Evolutionary conservation across 2,888 invertebrate species (phyloP).

Genomic region (Encarsia formosa): DNA sequence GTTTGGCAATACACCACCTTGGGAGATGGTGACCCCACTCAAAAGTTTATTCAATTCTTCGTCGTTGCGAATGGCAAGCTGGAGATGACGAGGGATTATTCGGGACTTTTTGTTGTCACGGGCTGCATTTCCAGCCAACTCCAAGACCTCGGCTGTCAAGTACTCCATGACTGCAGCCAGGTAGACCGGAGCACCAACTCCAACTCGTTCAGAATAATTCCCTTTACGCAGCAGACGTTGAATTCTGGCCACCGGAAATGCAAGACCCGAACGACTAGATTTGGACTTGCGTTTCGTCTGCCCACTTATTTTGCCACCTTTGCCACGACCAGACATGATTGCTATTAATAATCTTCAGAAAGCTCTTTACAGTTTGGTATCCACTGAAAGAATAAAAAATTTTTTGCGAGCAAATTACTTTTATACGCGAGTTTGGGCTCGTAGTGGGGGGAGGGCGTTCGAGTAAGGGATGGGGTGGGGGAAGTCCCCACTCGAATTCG

Average conservation of each 20-base stretch:
- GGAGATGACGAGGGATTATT: conserved; percentile 68
- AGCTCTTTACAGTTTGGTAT: no score
- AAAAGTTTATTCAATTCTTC: conserved; percentile 71
- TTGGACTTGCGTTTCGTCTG: background rate
- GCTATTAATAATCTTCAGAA: no score
- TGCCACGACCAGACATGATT: conserved; percentile 1
- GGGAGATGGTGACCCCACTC: conserved; percentile 52
- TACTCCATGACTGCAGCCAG: conserved; percentile 63
- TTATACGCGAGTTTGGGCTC: no score
- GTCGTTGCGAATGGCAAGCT: conserved; percentile 75
- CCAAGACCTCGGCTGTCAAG: conserved; percentile 66
- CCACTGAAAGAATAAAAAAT: background rate
- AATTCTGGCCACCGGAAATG: background rate
- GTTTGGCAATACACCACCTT: conserved; percentile 80
- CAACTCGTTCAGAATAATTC: background rate
- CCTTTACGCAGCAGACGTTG: background rate
- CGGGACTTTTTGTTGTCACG: conserved; percentile 48
- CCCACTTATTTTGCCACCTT: no score
- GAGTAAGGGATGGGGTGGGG: no score
- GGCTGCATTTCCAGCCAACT: conserved; percentile 51
- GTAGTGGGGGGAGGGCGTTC: no score
- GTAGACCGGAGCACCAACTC: background rate
- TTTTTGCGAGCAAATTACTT: no score
- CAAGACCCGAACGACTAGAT: background rate
- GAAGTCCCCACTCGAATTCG: no score